These are phyloP conservation scores for Cirrhinus molitorella DNA, from an alignment of 2,797 vertebrate genomes.

Conservation along the genomic window DNA sequence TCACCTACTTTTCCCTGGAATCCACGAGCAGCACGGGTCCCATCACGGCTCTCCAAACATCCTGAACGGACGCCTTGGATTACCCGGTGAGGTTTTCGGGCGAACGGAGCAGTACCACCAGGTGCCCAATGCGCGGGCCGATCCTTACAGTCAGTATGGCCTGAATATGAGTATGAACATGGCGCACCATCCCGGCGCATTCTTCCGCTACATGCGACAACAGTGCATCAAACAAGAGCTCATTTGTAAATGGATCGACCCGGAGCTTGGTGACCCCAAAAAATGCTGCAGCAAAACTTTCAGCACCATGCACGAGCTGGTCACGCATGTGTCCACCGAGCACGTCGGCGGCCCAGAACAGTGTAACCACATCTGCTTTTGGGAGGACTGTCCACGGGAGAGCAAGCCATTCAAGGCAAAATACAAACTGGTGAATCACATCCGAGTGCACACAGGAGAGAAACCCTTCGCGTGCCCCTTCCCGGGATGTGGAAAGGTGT, in stretches of 20 bases:
- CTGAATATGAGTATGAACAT: constrained; percentile 89
- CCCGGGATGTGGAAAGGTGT: constrained; percentile 89
- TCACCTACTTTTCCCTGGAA: constrained; percentile 83
- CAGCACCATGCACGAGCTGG: constrained; percentile 96
- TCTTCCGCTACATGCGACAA: constrained; percentile 90
- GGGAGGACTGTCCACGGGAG: constrained; percentile 88
- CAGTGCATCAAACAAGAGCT: constrained; percentile 91
- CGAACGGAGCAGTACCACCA: constrained; percentile 88
- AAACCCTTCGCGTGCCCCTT: constrained; percentile 91
- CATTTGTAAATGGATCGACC: constrained; percentile 91
- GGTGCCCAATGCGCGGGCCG: constrained; percentile 84
- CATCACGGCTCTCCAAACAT: constrained; percentile 81
- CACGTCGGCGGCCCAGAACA: constrained; percentile 89
- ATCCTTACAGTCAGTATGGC: constrained; percentile 88
- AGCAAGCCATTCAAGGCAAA: constrained; percentile 91
- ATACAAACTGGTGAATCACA: constrained; percentile 91
- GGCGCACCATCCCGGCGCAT: constrained; percentile 86
- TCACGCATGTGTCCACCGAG: constrained; percentile 89
- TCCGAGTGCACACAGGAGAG: constrained; percentile 90
- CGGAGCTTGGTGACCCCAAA: constrained; percentile 82
- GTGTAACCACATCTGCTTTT: constrained; percentile 88
- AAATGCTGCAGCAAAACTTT: constrained; percentile 98
- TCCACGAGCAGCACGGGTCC: constrained; percentile 84
- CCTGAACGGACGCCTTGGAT: constrained; percentile 84
- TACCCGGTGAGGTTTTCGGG: constrained; percentile 86